Base-by-base conservation (phyloP, 2,113 vertebrate genomes). In the Ancistrus triradiatus region DNA sequence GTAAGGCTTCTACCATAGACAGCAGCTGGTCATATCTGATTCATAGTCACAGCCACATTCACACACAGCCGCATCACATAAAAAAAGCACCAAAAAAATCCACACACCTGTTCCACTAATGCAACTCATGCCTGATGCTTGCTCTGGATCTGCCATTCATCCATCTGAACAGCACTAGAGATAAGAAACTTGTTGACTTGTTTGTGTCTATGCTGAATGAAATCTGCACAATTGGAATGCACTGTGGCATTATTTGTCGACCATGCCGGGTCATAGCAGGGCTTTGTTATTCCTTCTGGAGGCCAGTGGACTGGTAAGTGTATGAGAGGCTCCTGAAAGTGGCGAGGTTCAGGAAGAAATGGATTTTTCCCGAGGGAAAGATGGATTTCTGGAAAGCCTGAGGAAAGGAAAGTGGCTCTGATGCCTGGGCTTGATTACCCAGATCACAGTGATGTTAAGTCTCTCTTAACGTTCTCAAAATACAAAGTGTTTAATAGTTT, bases 81-180 rank as follows among this genome's bases (percentile, higher is more conserved):
- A 11, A 25, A 22, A 1, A 55, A 28, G 37, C 43, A 28, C 22
- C 46, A 14, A 46, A 19, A 63, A 13, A 38, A 38, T 3, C 11
- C 21, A 64, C 7, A 51, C 33, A 61, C 43, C 37, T 43, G 67
- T 75, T 75, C 68, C 57, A 64, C 75, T 67, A 80, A 76, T 75
- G 72, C 66, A 70, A 76, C 73, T 79, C 81, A 83, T 86, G 84
- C 84, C 84, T 88, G 83, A 86, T 75, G 85, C 87, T 85, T 89
- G 87, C 84, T 81, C 78, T 74, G 17, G 63, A 69, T 66, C 70
- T 70, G 62, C 78, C 81, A 81, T 80, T 75, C 80, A 80, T 81
- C 19, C 24, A 61, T 77, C 59, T 73, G 58, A 74, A 60, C 55
- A 55, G 63, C 56, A 48, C 31, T 64, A 49, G 56, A 14, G 51